Conservation (phyloP, 1,140 invertebrate species). For the Ostrea edulis region DNA sequence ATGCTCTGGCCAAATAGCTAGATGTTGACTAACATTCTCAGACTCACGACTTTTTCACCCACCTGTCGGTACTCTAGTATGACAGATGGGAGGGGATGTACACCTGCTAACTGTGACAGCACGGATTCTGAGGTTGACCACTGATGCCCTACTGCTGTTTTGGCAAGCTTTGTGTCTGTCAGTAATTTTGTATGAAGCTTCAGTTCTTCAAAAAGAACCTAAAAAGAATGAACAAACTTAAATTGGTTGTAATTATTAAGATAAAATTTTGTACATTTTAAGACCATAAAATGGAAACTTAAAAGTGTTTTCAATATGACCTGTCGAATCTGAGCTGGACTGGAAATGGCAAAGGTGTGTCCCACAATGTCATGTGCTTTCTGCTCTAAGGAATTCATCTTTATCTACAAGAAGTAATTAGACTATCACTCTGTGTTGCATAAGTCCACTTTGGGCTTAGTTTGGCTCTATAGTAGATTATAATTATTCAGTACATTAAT, state of each 20-base stretch:
- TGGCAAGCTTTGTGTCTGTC: conserved; percentile 76
- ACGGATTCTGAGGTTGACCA: conserved; percentile 83
- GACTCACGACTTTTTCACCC: not conserved
- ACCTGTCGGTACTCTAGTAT: conserved; percentile 79
- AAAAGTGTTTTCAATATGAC: conserved; percentile 63
- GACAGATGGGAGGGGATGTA: conserved; percentile 81
- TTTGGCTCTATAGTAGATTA: no score
- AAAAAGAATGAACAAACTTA: conserved; percentile 29
- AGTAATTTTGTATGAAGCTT: conserved; percentile 80
- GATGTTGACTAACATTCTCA: not conserved
- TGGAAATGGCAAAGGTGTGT: conserved; percentile 81
- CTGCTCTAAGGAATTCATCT: conserved; percentile 78
- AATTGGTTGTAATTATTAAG: not conserved
- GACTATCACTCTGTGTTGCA: no score
- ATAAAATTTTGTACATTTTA: not conserved
- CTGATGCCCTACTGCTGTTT: conserved; percentile 79
- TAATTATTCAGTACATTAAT: no score
- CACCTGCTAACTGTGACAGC: conserved; percentile 78
- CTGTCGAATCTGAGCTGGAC: conserved; percentile 80
- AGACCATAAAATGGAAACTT: no score
- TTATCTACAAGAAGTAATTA: conserved; percentile 63
- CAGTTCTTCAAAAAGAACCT: conserved; percentile 82
- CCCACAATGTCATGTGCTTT: conserved; percentile 80
- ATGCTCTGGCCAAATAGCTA: no score
- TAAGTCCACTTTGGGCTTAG: no score